Base-by-base conservation (phyloP, 2,113 vertebrate species). In the Apaloderma vittatum region DNA sequence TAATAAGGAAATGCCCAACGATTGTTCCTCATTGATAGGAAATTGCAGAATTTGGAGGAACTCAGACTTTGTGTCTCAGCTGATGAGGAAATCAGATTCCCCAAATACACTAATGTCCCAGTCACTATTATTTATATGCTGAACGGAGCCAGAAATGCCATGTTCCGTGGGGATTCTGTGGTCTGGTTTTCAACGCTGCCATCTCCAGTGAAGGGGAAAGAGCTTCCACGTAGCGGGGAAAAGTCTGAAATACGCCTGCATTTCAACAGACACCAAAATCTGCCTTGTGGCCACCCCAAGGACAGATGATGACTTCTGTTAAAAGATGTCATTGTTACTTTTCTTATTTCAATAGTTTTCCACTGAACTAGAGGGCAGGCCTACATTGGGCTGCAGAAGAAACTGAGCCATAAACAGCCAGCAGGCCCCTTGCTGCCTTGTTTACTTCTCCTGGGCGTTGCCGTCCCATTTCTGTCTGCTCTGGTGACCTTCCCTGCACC, bases 41-140 rank as follows among this genome's bases (percentile, higher is more conserved):
- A 96, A 95, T 27, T 65, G 92, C 82, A 91, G 79, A 76, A 94
- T 73, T 93, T 43, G 18, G 84, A 67, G 55, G 80, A 51, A 58
- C 89, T 93, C 91, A 93, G 95, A 80, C 94, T 93, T 59, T 59
- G 8, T 79, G 96, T 93, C 94, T 96, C 82, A 66, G 77, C 86
- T 68, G 93, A 71, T 2, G 18, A 72, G 86, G 74, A 89, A 76
- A 67, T 89, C 92, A 45, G 82, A 92, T 67, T 93, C 11, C 79
- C 54, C 29, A 3, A 24, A 23, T 3, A 8, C 21, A 11, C 34
- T 61, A 34, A 73, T 78, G 75, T 22, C 82, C 93, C 27, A 23
- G 79, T 43, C 78, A 46, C 70, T 40, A 36, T 74, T 54, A 55
- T 46, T 77, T 62, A 65, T 15, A 11, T 15, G 76, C 88, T 4